These are phyloP conservation scores for Montipora sp. DNA, from an alignment of 64 coral and sea anemone genomes.

Conservation along the genomic window DNA sequence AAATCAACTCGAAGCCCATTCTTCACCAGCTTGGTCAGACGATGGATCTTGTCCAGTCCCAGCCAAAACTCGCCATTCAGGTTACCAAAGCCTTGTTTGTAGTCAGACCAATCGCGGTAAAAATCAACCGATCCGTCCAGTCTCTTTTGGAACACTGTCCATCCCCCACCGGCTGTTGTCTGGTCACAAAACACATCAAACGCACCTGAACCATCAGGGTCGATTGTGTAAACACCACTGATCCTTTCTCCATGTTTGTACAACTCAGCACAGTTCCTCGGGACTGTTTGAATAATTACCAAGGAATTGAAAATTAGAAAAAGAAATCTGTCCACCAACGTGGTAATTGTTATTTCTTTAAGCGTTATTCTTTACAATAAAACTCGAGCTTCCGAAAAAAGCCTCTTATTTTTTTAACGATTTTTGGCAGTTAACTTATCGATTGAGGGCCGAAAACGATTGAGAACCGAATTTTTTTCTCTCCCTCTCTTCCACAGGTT, in stretches of 20 bases:
- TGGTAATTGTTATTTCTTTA: no score
- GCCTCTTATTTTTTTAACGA: no score
- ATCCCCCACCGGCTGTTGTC: conserved; percentile 58
- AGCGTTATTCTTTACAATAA: no score
- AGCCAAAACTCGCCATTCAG: conserved; percentile 67
- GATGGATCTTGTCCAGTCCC: conserved; percentile 60
- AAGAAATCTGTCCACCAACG: no score
- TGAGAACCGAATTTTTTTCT: no score
- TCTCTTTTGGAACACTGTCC: conserved; percentile 77
- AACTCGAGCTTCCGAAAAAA: no score
- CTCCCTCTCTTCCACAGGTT: no score
- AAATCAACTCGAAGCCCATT: conserved; percentile 45
- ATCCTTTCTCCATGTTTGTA: conserved; percentile 26
- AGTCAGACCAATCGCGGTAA: no score
- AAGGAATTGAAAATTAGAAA: no score
- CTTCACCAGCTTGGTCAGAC: conserved; percentile 17
- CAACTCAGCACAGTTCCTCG: conserved; percentile 41
- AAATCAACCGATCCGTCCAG: conserved; percentile 61
- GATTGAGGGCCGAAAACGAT: no score
- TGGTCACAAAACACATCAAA: conserved; percentile 71
- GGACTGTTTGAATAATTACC: neutral
- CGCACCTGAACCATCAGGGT: conserved; percentile 51
- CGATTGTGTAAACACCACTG: conserved; percentile 34
- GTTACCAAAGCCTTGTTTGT: conserved; percentile 66
- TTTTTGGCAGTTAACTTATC: no score